These are phyloP conservation scores for Brachionus rotundiformis DNA, from an alignment of 1,140 invertebrate species.

Conservation along the genomic window DNA sequence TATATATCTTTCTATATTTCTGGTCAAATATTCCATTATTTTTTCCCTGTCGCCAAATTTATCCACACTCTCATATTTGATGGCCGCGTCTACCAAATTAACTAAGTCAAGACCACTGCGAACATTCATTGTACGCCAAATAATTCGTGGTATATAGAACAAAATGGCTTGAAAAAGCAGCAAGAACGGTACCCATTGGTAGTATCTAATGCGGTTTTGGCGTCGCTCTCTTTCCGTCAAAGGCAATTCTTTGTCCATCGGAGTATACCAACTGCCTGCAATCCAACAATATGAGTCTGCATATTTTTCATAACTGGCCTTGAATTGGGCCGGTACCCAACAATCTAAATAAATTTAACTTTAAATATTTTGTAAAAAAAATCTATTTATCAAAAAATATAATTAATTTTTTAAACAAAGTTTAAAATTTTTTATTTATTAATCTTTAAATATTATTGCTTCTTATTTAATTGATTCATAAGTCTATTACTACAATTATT, in stretches of 20 bases:
- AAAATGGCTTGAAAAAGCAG: constrained; percentile 62
- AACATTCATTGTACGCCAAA: constrained; percentile 58
- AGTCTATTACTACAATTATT: too few relatives aligned
- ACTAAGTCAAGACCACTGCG: constrained; percentile 50
- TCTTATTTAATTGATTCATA: too few relatives aligned
- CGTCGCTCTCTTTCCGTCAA: constrained; percentile 25
- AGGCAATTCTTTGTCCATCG: constrained; percentile 40
- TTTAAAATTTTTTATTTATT: too few relatives aligned
- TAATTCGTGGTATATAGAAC: constrained; percentile 62
- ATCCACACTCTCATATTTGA: constrained; percentile 50
- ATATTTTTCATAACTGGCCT: constrained; percentile 52
- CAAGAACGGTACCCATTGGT: constrained; percentile 66
- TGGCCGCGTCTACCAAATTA: constrained; percentile 45
- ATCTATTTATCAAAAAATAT: not conserved
- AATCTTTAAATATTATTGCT: too few relatives aligned
- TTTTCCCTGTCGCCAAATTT: constrained; percentile 40
- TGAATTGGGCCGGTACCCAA: constrained; percentile 49
- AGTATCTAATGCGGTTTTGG: constrained; percentile 59
- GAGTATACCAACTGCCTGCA: constrained; percentile 46
- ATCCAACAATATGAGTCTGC: constrained; percentile 52
- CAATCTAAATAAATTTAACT: not conserved
- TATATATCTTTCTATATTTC: constrained; percentile 47
- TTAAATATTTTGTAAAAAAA: not conserved
- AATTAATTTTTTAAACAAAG: too few relatives aligned
- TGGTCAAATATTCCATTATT: constrained; percentile 48